A percentile compares a stretch with the other conserved stretches of the same genome.
Evolutionary conservation across 1,140 invertebrate genomes (phyloP).

Genomic region (Diabrotica undecimpunctata): DNA sequence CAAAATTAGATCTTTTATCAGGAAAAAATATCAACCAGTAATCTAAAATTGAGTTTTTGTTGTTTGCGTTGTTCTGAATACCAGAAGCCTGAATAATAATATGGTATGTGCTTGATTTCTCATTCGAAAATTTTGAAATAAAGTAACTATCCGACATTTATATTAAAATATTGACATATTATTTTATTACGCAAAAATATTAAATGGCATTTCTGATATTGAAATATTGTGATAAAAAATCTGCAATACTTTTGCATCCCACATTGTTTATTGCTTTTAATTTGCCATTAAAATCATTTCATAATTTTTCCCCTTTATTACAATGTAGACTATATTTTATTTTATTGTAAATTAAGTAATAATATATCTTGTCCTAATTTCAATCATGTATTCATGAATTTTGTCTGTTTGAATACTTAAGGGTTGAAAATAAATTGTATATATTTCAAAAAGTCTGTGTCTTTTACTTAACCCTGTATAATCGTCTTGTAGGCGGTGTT

Average conservation of each 20-base stretch:
- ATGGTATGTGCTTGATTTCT: too few species aligned
- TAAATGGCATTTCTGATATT: conserved; percentile 7
- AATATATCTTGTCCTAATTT: conserved; percentile 7
- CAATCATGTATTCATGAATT: conserved; percentile 10
- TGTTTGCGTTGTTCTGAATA: too few species aligned
- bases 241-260: conserved; percentile 13
- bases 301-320: conserved; percentile 9
- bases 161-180: neutral
- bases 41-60: too few species aligned
- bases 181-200: conserved; percentile 10
- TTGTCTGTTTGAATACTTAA: conserved; percentile 6
- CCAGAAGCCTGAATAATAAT: too few species aligned
- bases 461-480: too few species aligned
- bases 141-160: too few species aligned
- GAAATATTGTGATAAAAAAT: conserved; percentile 11
- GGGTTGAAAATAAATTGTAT: conserved; percentile 16
- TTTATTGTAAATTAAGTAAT: conserved; percentile 12
- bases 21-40: too few species aligned
- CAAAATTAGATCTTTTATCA: too few species aligned
- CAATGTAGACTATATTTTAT: conserved; percentile 7
- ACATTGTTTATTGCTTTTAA: conserved; percentile 5
- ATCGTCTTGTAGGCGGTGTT: too few species aligned
- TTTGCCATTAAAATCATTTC: conserved; percentile 5
- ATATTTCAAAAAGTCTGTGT: neutral
- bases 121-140: too few species aligned